phyloP scores from a whole-genome alignment of 2,113 vertebrate genomes.

The Pipra filicauda region DNA sequence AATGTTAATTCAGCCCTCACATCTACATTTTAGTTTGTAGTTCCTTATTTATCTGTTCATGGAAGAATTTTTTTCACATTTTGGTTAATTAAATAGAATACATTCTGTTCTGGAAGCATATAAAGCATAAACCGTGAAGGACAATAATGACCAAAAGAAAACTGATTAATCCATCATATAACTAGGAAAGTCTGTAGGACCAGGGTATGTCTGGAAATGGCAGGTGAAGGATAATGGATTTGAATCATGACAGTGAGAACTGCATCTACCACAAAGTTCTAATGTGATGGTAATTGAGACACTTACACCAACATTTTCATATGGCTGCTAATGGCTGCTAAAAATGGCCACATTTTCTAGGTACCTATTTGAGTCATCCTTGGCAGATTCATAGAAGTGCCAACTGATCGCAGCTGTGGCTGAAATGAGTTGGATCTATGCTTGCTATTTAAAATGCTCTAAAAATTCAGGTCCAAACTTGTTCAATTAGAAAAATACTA shows the following conservation, averaged over 20 bases:
- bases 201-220: background rate
- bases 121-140: background rate
- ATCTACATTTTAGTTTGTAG: background rate
- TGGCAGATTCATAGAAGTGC: conserved; percentile 46
- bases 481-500: conserved; percentile 1
- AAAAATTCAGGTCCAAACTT: conserved; percentile 6
- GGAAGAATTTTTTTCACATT: background rate
- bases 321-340: conserved; percentile 56
- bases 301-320: conserved; percentile 48
- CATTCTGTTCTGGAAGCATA: background rate
- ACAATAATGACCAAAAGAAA: background rate
- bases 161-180: background rate
- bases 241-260: background rate
- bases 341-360: conserved; percentile 53
- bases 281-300: conserved; percentile 22
- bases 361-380: conserved; percentile 59
- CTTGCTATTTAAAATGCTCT: conserved; percentile 30
- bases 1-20: background rate
- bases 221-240: background rate
- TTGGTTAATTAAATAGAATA: background rate
- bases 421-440: conserved; percentile 42
- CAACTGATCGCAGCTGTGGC: conserved; percentile 55
- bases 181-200: background rate
- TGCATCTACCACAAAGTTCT: conserved; percentile 34
- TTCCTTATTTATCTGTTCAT: background rate